A percentile compares a stretch with the other conserved stretches of the same genome.
These are phyloP conservation scores for Bombus confusus DNA, from an alignment of 1,140 invertebrate species.

Conservation along the genomic window DNA sequence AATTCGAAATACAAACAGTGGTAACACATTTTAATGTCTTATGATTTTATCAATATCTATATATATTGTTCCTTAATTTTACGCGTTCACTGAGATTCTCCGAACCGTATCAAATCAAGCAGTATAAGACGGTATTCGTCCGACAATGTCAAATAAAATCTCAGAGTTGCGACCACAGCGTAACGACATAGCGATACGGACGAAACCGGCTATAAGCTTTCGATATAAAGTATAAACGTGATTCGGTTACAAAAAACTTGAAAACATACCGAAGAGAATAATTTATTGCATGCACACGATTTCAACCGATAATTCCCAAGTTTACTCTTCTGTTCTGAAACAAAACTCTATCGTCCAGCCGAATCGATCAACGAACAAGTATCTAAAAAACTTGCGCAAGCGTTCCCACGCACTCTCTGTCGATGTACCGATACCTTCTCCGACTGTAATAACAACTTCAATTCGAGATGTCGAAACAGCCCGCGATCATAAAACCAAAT, in stretches of 20 bases:
- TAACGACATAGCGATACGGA: too few species aligned
- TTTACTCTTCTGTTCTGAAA: too few species aligned
- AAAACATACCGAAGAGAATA: too few species aligned
- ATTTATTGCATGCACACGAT: too few species aligned
- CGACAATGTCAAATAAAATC: background rate
- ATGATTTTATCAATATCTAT: background rate
- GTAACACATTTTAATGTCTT: background rate
- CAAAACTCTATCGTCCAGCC: too few species aligned
- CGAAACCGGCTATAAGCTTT: too few species aligned
- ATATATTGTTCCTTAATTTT: background rate
- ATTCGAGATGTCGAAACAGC: background rate
- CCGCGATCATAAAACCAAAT: background rate
- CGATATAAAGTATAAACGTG: too few species aligned
- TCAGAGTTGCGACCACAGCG: background rate
- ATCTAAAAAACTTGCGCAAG: slow-evolving; percentile 2
- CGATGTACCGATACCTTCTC: too few species aligned
- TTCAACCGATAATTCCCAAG: too few species aligned
- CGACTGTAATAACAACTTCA: background rate
- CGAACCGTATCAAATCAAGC: too few species aligned
- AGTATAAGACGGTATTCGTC: background rate
- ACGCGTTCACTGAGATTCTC: background rate
- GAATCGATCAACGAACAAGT: too few species aligned
- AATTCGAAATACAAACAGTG: background rate
- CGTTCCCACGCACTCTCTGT: background rate
- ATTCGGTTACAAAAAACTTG: too few species aligned